Evolutionary conservation across 1,140 invertebrate species (phyloP), one percentile per base, ranked within the genome.

Genomic region (Bradysia coprophila): DNA sequence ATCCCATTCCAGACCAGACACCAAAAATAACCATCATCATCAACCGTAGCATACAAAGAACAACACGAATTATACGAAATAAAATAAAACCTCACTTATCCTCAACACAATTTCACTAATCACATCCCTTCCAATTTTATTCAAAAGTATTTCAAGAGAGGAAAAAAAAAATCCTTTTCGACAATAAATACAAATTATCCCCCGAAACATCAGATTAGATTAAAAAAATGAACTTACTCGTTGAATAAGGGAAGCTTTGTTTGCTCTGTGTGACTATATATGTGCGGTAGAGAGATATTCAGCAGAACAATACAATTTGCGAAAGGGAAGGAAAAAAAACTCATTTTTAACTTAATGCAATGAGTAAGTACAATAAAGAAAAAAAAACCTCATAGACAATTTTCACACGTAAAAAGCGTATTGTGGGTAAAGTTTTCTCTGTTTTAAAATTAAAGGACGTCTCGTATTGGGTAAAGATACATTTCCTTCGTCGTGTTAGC

Each of bases 1-100:
- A 41, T 46, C 40, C n/a, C n/a, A n/a, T n/a, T n/a, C n/a, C n/a
- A n/a, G n/a, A n/a, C n/a, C n/a, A n/a, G n/a, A n/a, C n/a, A n/a
- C n/a, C n/a, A n/a, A n/a, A n/a, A n/a, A n/a, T n/a, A n/a, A n/a
- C n/a, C n/a, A n/a, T n/a, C n/a, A n/a, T n/a, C n/a, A n/a, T n/a
- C n/a, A n/a, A n/a, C n/a, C n/a, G n/a, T n/a, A n/a, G n/a, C n/a
- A n/a, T n/a, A n/a, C 41, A 38, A 42, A 45, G 40, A 18, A 45
- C 32, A 43, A 43, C 28, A 31, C 28, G 21, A 38, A 41, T 22
- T 39, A 38, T 39, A 38, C 37, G 43, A 13, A 21, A 39, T 40
- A 43, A 38, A 43, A 23, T 43, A 21, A 38, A 43, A 34, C 22
- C 41, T 16, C 33, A 28, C 24, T 28, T 28, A 28, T 28, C 13